Base-by-base conservation (phyloP, 1,140 invertebrate genomes). In the Diuraphis noxia region DNA sequence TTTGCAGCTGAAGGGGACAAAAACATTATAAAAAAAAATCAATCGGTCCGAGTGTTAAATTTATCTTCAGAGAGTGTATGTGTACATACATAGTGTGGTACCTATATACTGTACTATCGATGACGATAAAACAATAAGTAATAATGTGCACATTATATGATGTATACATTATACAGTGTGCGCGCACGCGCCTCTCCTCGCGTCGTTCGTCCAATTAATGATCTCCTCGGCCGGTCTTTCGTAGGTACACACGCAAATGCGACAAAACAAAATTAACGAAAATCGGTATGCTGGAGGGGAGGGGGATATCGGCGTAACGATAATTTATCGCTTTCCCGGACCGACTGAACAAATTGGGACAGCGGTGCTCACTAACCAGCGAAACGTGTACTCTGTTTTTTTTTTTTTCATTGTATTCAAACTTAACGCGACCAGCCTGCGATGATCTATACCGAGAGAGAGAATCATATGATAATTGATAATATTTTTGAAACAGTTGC, bases 21-120 rank as follows among this genome's bases (percentile, higher is more conserved):
- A n/a, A 56, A 56, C 30, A 56, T 30, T 30, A 56, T 56, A 63
- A 34, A 38, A 52, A 52, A 86, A 86, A 86, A 52, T 86, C 85
- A 86, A 86, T 86, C 52, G 46, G 46, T 52, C n/a, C 85, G 43
- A 52, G 43, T 38, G 85, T 86, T 86, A 25, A 86, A 86, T 86
- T 86, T 52, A 49, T 86, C 84, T 49, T 85, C 84, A 34, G 82
- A 13, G n/a, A n/a, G n/a, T 8, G 41, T 34, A 34, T 86, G 41
- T 34, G 43, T 86, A 86, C 40, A 21, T 41, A 34, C 81, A 40
- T 72, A 38, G 2, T 38, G 2, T 38, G 21, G 25, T 40, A 40
- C 8, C 38, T 23, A n/a, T n/a, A n/a, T 77, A 7, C 40, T 19
- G 25, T 84, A 17, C 30, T n/a, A 43, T 84, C 38, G 79, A 40